These are phyloP conservation scores for Ganaspis brasiliensis DNA, from an alignment of 2,888 invertebrate genomes.

Conservation along the genomic window DNA sequence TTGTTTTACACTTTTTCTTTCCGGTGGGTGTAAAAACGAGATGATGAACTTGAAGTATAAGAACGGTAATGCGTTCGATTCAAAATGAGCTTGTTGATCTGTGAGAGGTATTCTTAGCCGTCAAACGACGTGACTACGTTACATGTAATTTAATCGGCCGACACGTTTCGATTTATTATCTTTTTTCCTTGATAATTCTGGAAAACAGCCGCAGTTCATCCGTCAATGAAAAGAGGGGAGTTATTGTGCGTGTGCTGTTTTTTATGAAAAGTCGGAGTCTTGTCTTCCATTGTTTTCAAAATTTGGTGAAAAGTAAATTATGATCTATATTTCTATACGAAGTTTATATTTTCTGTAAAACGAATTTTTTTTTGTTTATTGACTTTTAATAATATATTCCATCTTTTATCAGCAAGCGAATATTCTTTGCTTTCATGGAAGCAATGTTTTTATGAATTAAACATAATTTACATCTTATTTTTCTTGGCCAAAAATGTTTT, in stretches of 20 bases:
- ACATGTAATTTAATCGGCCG: constrained; percentile 62
- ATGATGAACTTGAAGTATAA: neutral
- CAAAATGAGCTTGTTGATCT: constrained; percentile 25
- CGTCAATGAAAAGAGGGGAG: constrained; percentile 58
- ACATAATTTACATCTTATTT: no score
- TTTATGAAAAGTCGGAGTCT: constrained; percentile 46
- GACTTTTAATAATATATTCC: no score
- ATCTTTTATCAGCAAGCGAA: no score
- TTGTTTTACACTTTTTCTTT: neutral
- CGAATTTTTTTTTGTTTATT: neutral
- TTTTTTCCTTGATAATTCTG: constrained; percentile 60
- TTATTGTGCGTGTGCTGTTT: constrained; percentile 23
- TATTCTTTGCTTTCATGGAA: no score
- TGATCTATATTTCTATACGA: no score
- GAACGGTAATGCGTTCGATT: constrained; percentile 21
- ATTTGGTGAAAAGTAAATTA: no score
- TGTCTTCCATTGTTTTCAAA: no score
- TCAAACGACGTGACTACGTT: constrained; percentile 15
- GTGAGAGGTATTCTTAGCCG: constrained; percentile 28
- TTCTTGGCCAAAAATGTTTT: no score
- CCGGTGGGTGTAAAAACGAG: constrained; percentile 1
- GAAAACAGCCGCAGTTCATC: constrained; percentile 62
- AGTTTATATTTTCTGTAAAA: no score
- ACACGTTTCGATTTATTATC: constrained; percentile 62
- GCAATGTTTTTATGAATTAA: no score